Conservation (phyloP, 1,140 invertebrate genomes). For the Cydia fagiglandana region DNA sequence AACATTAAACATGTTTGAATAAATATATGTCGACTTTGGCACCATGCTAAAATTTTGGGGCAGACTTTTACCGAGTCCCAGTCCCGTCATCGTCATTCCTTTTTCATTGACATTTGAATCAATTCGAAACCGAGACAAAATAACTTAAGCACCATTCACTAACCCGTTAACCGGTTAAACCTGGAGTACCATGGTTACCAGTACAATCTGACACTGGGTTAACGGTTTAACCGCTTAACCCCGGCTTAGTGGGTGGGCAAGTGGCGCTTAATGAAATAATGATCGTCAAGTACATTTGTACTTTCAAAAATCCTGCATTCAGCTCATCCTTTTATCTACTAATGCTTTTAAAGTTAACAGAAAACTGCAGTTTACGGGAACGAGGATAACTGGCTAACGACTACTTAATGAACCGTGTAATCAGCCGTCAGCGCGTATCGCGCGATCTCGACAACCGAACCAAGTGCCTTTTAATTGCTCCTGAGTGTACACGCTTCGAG, state of each 20-base stretch:
- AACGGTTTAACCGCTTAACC: too few species aligned
- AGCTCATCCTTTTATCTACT: neutral
- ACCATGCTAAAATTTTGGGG: too few species aligned
- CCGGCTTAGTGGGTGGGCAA: too few species aligned
- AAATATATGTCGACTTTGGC: too few species aligned
- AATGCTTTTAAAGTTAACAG: neutral
- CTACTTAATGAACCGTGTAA: slow-evolving; percentile 25
- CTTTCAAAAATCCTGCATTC: neutral
- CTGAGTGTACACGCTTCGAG: neutral
- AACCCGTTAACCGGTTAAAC: too few species aligned
- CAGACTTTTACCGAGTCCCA: too few species aligned
- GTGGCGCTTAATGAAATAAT: too few species aligned
- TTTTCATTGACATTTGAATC: too few species aligned
- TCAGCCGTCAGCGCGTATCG: slow-evolving; percentile 19
- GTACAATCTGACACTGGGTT: too few species aligned
- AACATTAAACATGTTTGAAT: too few species aligned
- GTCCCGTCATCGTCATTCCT: too few species aligned
- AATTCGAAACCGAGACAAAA: neutral
- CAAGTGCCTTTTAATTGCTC: slow-evolving; percentile 30
- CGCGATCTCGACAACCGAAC: slow-evolving; percentile 14
- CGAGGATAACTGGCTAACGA: slow-evolving; percentile 24
- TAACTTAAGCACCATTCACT: neutral
- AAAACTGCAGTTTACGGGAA: neutral
- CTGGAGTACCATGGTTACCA: too few species aligned
- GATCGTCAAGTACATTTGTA: neutral